Percentiles rank a stretch among this genome's conserved stretches.
Evolutionary conservation across 1,140 invertebrate species (phyloP).

Genomic region (Conopomorpha cramerella): DNA sequence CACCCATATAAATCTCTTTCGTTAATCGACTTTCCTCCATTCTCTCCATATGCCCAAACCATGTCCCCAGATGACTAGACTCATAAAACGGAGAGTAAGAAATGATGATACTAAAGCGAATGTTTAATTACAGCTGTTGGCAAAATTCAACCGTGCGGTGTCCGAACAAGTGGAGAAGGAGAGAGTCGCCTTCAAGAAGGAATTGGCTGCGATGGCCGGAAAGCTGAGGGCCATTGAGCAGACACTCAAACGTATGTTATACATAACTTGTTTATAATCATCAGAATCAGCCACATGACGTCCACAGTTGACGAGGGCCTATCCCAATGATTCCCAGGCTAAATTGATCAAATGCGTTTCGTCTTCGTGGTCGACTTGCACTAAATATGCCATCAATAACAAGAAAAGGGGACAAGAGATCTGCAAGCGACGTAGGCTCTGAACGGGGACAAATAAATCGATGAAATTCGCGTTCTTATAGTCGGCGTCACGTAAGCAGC

Average conservation of each 20-base stretch:
- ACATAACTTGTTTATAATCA: conserved; percentile 6
- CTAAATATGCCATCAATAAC: neutral
- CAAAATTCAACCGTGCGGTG: conserved; percentile 25
- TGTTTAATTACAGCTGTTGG: conserved; percentile 19
- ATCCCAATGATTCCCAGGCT: too few species aligned
- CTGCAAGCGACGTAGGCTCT: neutral
- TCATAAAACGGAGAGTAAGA: neutral
- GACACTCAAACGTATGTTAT: conserved; percentile 77
- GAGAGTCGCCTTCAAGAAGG: conserved; percentile 72
- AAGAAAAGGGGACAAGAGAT: neutral
- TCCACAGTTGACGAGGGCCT: too few species aligned
- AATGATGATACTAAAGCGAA: neutral
- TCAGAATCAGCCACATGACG: conserved; percentile 8
- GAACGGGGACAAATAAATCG: too few species aligned
- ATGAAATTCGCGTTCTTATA: too few species aligned
- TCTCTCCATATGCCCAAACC: neutral
- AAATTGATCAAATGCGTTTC: too few species aligned
- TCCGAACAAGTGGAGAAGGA: conserved; percentile 75
- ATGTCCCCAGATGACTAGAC: neutral
- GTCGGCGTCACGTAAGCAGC: too few species aligned
- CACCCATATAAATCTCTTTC: neutral
- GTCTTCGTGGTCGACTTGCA: too few species aligned
- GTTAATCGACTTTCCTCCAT: neutral
- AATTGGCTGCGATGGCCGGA: conserved; percentile 80
- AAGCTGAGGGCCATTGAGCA: conserved; percentile 86